Evolutionary conservation across 2,797 vertebrate species (phyloP), one percentile per base, ranked within the genome.

Genomic region (Botia kubotai): DNA sequence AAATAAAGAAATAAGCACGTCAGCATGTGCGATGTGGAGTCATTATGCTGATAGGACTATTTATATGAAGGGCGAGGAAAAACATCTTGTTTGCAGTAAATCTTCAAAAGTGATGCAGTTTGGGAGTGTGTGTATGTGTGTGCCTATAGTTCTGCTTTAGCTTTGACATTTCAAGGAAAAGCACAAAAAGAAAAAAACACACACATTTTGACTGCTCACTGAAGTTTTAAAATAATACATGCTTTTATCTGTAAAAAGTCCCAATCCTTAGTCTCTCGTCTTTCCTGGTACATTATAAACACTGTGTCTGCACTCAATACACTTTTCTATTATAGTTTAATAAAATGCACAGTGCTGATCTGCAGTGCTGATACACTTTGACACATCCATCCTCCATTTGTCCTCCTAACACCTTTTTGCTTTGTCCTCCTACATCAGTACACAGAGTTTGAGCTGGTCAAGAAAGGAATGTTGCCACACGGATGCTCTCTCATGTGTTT

Each of bases 401-500:
- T 11, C 43, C 43, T 46, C 43, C 43, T 46, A 46, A 46, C 43
- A 10, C 7, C 43, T 75, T 46, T 10, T 10, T 46, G 43, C 39
- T 43, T 43, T 43, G 39, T 43, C 39, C 39, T 43, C 39, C 39
- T 43, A 46, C 43, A 46, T 4, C 1, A 4, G 60, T 63, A 33
- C 23, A 63, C 26, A 36, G 52, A 46, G 11, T 70, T 63, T 63
- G 6, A 63, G 26, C 60, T 17, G 14, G 60, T 17, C 26, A 63
- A 16, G 6, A 57, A 71, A 57, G 58, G 43, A 71, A 79, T 71
- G 57, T 53, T 26, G n/a, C 36, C 17, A 0, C n/a, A 14, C 36
- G 14, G 5, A n/a, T 62, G 23, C 13, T 62, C 39, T 78, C 87
- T 90, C 89, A 84, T 83, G 63, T 89, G 91, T 92, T 63, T 63